Conservation (phyloP, 2,888 invertebrate genomes). For the Sphaerophoria taeniata region DNA sequence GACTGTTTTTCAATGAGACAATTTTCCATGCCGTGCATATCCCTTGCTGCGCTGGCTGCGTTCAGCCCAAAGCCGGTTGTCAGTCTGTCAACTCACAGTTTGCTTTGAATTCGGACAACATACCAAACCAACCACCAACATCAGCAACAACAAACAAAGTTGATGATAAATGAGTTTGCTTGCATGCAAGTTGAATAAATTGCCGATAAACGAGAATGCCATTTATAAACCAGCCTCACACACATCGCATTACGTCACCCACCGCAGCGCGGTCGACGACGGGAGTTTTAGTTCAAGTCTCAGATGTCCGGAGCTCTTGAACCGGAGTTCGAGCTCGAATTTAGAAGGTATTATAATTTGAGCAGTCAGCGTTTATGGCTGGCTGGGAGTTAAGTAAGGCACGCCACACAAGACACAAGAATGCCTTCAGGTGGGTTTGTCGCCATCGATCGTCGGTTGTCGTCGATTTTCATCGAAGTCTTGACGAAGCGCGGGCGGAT, state of each 20-base stretch:
- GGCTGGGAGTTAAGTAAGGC: neutral
- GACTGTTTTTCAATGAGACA: conserved; percentile 7
- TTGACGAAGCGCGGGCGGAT: conserved; percentile 32
- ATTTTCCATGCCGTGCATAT: neutral
- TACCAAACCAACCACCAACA: neutral
- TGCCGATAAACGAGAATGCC: conserved; percentile 7
- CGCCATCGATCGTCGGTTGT: conserved; percentile 9
- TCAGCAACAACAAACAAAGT: neutral
- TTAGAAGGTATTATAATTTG: conserved; percentile 3
- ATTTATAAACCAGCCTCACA: conserved; percentile 36
- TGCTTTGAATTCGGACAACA: conserved; percentile 7
- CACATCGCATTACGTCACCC: conserved; percentile 49
- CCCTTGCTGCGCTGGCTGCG: neutral
- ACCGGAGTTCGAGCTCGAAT: conserved; percentile 18
- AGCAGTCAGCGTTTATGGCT: neutral
- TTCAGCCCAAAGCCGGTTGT: neutral
- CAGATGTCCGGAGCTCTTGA: conserved; percentile 15
- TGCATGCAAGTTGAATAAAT: conserved; percentile 54
- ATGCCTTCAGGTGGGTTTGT: conserved; percentile 29
- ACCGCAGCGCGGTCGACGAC: too few relatives aligned
- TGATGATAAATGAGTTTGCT: conserved; percentile 42
- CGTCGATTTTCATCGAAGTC: neutral
- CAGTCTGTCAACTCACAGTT: conserved; percentile 4
- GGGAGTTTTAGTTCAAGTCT: conserved; percentile 13
- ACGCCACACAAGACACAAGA: conserved; percentile 4